These are phyloP conservation scores for Empidonax alnorum DNA, from an alignment of 2,113 vertebrate species.

Conservation along the genomic window DNA sequence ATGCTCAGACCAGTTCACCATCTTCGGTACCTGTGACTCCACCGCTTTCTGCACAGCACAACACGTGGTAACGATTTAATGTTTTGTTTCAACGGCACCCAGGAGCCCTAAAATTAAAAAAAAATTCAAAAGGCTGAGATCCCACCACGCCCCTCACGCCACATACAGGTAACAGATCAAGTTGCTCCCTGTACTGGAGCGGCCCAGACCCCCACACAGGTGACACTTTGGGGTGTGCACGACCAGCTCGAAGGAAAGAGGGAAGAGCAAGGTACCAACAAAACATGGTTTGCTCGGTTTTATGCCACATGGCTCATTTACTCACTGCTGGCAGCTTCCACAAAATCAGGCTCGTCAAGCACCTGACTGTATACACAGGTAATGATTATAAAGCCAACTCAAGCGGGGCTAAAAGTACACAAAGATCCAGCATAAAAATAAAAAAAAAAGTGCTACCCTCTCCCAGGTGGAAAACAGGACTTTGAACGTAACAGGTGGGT, in stretches of 20 bases:
- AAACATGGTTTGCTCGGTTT: background rate
- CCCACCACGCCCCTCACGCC: background rate
- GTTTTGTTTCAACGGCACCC: rapidly evolving
- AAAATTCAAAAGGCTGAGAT: background rate
- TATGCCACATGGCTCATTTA: slow-evolving; percentile 40
- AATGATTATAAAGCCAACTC: slow-evolving; percentile 55
- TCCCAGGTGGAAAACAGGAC: slow-evolving; percentile 29
- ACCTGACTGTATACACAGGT: slow-evolving; percentile 40
- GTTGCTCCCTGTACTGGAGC: background rate
- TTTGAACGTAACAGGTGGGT: background rate
- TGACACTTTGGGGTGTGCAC: rapidly evolving
- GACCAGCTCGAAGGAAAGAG: background rate
- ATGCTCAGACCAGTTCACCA: background rate
- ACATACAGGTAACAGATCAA: rapidly evolving
- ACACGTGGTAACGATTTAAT: rapidly evolving
- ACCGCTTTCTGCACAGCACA: background rate
- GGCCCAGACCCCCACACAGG: background rate
- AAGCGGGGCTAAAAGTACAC: slow-evolving; percentile 41
- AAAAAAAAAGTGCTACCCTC: background rate
- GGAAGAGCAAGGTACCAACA: background rate
- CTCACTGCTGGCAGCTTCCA: slow-evolving; percentile 52
- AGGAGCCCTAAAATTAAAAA: background rate
- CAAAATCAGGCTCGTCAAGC: slow-evolving; percentile 14
- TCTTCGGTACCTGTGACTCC: background rate
- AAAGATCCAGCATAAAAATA: slow-evolving; percentile 11